Evolutionary conservation across 2,113 vertebrate genomes (phyloP).

Genomic region (Platysteira castanea): DNA sequence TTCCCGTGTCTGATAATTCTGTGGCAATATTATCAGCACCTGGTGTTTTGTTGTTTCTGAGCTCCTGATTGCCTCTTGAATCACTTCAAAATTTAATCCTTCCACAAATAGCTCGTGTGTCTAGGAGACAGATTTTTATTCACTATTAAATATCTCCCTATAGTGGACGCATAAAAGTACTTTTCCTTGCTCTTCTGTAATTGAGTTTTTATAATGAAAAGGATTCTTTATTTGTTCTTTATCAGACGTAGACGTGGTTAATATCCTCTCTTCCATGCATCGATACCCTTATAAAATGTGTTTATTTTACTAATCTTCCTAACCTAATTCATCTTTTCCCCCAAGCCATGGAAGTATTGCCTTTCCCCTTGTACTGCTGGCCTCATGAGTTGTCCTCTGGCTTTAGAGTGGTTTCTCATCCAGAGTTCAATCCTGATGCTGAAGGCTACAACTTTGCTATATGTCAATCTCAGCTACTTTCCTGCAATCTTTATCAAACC

Average conservation of each 20-base stretch:
- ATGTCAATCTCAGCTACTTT: background rate
- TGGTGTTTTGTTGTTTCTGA: background rate
- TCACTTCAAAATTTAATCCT: slow-evolving; percentile 26
- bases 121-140: background rate
- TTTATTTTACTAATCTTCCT: background rate
- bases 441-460: background rate
- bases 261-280: background rate
- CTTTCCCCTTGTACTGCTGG: background rate
- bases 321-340: background rate
- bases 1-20: background rate
- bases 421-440: background rate
- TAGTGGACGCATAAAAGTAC: background rate
- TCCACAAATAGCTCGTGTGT: background rate
- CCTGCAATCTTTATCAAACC: background rate
- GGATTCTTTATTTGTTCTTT: background rate
- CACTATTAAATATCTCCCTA: background rate
- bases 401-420: background rate
- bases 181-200: background rate
- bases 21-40: background rate
- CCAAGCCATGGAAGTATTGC: background rate
- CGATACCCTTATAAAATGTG: background rate
- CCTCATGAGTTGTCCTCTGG: background rate
- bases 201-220: slow-evolving; percentile 2
- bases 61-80: background rate
- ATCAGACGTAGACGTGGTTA: background rate